Base-by-base conservation (phyloP, 2,888 invertebrate genomes). In the Limenitis camilla region DNA sequence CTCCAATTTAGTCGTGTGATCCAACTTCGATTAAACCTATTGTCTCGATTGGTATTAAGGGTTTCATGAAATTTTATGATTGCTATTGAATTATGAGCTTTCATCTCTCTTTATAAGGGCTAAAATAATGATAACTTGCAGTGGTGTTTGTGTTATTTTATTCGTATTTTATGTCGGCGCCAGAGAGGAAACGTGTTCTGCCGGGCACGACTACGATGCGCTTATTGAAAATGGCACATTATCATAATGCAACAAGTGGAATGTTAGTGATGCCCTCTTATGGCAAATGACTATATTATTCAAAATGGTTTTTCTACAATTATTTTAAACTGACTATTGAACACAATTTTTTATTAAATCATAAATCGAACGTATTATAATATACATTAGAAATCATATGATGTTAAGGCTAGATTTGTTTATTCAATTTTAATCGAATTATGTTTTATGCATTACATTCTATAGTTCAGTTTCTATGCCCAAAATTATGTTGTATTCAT, bases 211-310 rank as follows among this genome's bases (percentile, higher is more conserved):
- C 60, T 55, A 51, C 59, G 77, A 78, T 76, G 76, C 72, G 75
- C 77, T 71, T 71, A 74, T 74, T 78, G 75, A 72, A 82, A 83
- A 82, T 81, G 79, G 79, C 81, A 75, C 74, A 83, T 83, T 84
- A 85, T 78, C 80, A 83, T 83, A 82, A 83, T 81, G 78, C 77
- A 78, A 77, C 74, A 55, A 58, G 71, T 67, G 80, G 78, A 81
- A 82, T 82, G 74, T 68, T 75, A 78, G 76, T 71, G 72, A 79
- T 77, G 76, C 71, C 75, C 72, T 67, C 69, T 72, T 76, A 70
- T 48, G 54, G 54, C 41, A 53, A 58, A 59, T 59, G 49, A 49
- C 51, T 53, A 53, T 59, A 52, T 41, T 57, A 53, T 58, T 55
- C 50, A 55, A 55, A 48, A 53, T 48, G 49, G 49, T 47, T 52